These are phyloP conservation scores for Mesoclemmys tuberculata DNA, from an alignment of 2,113 vertebrate genomes.

Conservation along the genomic window DNA sequence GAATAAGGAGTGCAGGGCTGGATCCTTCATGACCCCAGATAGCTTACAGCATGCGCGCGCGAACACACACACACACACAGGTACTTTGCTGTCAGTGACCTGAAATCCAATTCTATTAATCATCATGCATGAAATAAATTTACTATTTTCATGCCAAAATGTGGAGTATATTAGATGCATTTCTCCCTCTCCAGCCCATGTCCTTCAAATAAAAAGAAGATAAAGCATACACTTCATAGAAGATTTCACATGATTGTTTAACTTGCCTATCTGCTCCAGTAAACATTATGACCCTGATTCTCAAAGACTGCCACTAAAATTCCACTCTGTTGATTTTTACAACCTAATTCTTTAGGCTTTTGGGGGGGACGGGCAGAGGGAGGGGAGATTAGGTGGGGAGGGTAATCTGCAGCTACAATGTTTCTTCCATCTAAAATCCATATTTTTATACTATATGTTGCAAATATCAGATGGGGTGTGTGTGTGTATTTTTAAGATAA, in stretches of 20 bases:
- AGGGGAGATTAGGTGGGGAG: slow-evolving; percentile 48
- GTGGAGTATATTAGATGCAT: neutral
- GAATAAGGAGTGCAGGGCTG: neutral
- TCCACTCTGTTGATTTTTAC: slow-evolving; percentile 69
- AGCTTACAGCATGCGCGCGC: rapidly evolving
- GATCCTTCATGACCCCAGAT: neutral
- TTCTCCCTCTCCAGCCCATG: neutral
- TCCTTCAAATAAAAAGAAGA: neutral
- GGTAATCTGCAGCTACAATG: slow-evolving; percentile 51
- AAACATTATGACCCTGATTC: slow-evolving; percentile 70
- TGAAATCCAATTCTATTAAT: neutral
- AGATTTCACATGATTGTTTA: slow-evolving; percentile 51
- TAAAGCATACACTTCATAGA: slow-evolving; percentile 43
- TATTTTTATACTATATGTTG: slow-evolving; percentile 32
- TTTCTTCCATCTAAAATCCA: slow-evolving; percentile 41
- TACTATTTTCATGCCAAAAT: neutral
- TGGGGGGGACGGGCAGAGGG: neutral
- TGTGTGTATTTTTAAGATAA: slow-evolving; percentile 28
- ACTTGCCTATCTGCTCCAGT: slow-evolving; percentile 68
- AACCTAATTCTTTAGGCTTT: slow-evolving; percentile 72
- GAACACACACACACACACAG: rapidly evolving
- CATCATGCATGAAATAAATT: neutral
- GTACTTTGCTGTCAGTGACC: neutral
- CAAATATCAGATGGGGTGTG: slow-evolving; percentile 34
- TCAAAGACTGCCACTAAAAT: slow-evolving; percentile 73